A percentile compares a stretch with the other conserved stretches of the same genome.
Conservation (phyloP, 2,113 vertebrate genomes). For the Astatoreochromis straeleni region DNA sequence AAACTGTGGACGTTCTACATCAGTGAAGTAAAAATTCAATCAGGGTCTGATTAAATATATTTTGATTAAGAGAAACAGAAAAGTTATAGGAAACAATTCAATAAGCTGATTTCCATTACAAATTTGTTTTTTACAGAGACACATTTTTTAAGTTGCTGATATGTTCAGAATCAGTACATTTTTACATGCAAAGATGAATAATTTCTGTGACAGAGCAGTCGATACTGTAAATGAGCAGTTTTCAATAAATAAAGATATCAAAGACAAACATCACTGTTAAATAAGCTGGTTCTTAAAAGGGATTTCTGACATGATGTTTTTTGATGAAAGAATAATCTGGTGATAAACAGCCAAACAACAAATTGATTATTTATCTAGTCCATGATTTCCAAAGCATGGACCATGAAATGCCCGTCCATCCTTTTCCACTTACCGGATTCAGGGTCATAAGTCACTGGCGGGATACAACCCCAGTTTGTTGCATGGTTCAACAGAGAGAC, state of each 20-base stretch:
- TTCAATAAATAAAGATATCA: not conserved
- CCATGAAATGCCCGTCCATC: not conserved
- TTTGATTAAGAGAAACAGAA: not conserved
- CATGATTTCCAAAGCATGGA: not conserved
- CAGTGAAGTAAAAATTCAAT: not conserved
- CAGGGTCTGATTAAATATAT: not conserved
- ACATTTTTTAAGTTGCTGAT: rapidly evolving
- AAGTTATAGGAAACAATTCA: not conserved
- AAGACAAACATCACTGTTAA: not conserved
- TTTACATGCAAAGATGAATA: not conserved
- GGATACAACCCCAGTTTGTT: not conserved
- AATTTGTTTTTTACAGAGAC: rapidly evolving
- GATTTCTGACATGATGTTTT: not conserved
- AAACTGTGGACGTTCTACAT: not conserved
- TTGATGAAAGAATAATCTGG: not conserved
- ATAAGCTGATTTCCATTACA: not conserved
- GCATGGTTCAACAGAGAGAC: rapidly evolving
- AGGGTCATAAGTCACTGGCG: rapidly evolving
- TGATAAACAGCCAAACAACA: not conserved
- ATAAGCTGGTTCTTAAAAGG: not conserved
- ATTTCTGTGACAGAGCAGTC: not conserved
- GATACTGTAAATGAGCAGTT: not conserved
- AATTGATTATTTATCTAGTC: not conserved
- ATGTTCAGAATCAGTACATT: not conserved
- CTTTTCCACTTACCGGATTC: rapidly evolving